A percentile compares a stretch with the other conserved stretches of the same genome.
phyloP scores from a whole-genome alignment of 2,888 invertebrate species.

The Palloptera scutellata region DNA sequence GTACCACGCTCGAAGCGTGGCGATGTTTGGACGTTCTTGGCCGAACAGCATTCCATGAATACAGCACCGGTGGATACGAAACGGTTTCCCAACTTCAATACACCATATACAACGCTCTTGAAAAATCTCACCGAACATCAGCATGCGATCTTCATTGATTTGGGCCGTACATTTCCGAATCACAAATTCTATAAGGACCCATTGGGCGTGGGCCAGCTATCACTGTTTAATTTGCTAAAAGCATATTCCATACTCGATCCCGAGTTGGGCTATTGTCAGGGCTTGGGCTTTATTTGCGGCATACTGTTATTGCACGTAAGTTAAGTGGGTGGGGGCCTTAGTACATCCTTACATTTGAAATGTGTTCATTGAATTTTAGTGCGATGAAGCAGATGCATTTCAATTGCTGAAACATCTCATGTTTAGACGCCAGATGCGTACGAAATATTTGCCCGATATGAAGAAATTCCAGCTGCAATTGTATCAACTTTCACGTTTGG shows the following conservation, averaged over 20 bases:
- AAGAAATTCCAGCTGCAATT: conserved; percentile 87
- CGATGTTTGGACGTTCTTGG: conserved; percentile 91
- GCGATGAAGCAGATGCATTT: conserved; percentile 92
- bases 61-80: conserved; percentile 75
- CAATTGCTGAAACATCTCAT: conserved; percentile 87
- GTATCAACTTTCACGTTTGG: conserved; percentile 90
- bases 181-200: conserved; percentile 93
- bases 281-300: conserved; percentile 94
- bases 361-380: conserved; percentile 67
- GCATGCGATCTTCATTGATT: conserved; percentile 94
- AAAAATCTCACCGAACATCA: conserved; percentile 93
- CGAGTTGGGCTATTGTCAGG: conserved; percentile 96
- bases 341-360: background rate
- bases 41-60: conserved; percentile 80
- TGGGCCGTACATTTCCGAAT: conserved; percentile 88
- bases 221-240: conserved; percentile 92
- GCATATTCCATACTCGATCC: conserved; percentile 94
- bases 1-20: conserved; percentile 75
- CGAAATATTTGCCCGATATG: conserved; percentile 95
- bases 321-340: conserved; percentile 46
- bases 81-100: conserved; percentile 77
- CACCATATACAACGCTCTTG: conserved; percentile 80
- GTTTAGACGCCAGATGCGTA: conserved; percentile 87
- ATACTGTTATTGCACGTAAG: conserved; percentile 91
- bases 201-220: conserved; percentile 90